These are phyloP conservation scores for Nasonia vitripennis DNA, from an alignment of 1,140 invertebrate genomes.

Conservation along the genomic window DNA sequence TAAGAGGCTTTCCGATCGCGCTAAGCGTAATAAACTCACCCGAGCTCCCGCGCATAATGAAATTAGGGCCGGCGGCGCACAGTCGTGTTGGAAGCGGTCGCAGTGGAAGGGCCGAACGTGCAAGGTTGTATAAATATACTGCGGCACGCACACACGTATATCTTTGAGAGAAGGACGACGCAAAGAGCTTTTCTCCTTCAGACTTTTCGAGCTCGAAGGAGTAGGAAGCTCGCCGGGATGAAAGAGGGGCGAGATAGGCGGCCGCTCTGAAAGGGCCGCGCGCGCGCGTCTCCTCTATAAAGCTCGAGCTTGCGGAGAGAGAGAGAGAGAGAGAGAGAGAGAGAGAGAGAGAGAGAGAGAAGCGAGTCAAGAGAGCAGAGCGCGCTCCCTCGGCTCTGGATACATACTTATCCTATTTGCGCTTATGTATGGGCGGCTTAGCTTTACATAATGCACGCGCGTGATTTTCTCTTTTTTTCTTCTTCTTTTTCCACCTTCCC, in stretches of 20 bases:
- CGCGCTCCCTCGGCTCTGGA: not conserved
- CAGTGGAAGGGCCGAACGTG: not conserved
- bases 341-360: no score
- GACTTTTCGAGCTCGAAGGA: conserved; percentile 8
- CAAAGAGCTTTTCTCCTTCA: conserved; percentile 3
- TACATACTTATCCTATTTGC: conserved; percentile 40
- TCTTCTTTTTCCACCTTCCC: not conserved
- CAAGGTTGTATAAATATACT: no score
- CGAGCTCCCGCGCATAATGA: conserved; percentile 13
- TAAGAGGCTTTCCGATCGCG: conserved; percentile 31
- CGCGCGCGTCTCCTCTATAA: not conserved
- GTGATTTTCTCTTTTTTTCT: conserved; percentile 41
- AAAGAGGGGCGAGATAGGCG: not conserved
- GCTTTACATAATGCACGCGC: conserved; percentile 35
- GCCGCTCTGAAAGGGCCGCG: not conserved
- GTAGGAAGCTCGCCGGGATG: not conserved
- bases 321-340: no score
- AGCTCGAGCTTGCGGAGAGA: conserved; percentile 8
- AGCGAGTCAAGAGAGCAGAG: not conserved
- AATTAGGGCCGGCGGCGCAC: not conserved
- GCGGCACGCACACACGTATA: not conserved
- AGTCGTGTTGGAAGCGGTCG: conserved; percentile 1
- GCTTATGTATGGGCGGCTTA: conserved; percentile 9
- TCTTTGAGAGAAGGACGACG: not conserved
- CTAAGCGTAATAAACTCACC: conserved; percentile 24